A percentile compares a stretch with the other conserved stretches of the same genome.
These are phyloP conservation scores for Criorhina ranunculi DNA, from an alignment of 2,888 invertebrate genomes.

Conservation along the genomic window DNA sequence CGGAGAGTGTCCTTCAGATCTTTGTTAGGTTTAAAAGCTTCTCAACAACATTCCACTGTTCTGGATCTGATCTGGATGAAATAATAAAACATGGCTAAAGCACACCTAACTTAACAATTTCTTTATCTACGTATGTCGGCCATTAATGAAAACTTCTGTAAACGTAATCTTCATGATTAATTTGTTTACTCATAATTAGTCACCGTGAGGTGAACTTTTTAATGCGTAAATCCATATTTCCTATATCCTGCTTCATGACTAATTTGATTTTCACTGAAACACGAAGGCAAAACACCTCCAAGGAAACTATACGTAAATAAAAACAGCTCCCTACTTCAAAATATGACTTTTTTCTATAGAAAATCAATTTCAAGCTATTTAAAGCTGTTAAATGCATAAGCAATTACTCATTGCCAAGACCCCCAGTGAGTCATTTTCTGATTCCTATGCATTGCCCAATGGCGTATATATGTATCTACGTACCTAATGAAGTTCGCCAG, in stretches of 20 bases:
- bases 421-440: slow-evolving; percentile 41
- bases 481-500: slow-evolving; percentile 34
- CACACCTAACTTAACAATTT: too few relatives aligned
- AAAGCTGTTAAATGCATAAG: slow-evolving; percentile 25
- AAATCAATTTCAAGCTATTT: slow-evolving; percentile 35
- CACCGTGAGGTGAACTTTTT: background rate
- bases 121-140: too few relatives aligned
- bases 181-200: background rate
- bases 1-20: too few relatives aligned
- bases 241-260: background rate
- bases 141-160: too few relatives aligned
- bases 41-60: too few relatives aligned
- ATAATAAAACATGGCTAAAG: too few relatives aligned
- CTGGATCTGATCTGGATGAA: too few relatives aligned
- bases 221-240: background rate
- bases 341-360: background rate
- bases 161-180: too few relatives aligned
- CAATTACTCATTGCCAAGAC: slow-evolving; percentile 36
- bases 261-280: slow-evolving; percentile 4
- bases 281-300: background rate
- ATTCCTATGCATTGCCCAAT: background rate
- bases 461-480: slow-evolving; percentile 15
- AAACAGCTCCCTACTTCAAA: background rate
- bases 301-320: background rate
- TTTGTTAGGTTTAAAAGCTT: too few relatives aligned